Base-by-base conservation (phyloP, 2,888 invertebrate genomes). In the Aspidiotus rigidus region DNA sequence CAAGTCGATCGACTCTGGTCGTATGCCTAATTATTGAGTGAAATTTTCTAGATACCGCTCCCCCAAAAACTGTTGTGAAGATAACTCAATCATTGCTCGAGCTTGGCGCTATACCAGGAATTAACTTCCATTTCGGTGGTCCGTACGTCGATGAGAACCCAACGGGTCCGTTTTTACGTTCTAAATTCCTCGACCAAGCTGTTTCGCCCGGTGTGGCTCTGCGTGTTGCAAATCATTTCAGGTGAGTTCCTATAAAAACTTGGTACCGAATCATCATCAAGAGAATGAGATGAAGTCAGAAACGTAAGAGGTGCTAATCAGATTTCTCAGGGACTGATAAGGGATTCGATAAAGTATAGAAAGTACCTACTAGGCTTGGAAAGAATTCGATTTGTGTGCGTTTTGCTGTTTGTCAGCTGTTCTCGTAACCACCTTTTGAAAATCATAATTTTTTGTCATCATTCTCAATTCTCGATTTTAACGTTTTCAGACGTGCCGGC, bases 21-120 rank as follows among this genome's bases (percentile, higher is more conserved):
- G n/a, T n/a, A n/a, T 17, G 28, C 11, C 55, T 67, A 53, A 57
- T 53, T 44, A 49, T 40, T 60, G 11, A n/a, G 1, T 72, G 62
- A 64, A 71, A 71, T 44, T 73, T 80, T 79, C 72, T 78, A 92
- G 92, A 89, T 80, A 87, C 88, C 53, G 86, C 91, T 15, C 93
- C 94, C n/a, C 87, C 93, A 10, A 90, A 89, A 77, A 82, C 81
- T 73, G 80, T 86, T 71, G 79, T 94, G 57, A 80, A 84, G 57
- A 79, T 82, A 8, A 79, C 82, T 69, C 81, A 81, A 73, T 83
- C 84, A n/a, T 79, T 92, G 64, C 76, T 88, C 10, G 87, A 91
- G 76, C 82, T 85, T 10, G 84, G 85, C 74, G 87, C 88, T 76
- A 88, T 92, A 7, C 92, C 92, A 73, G 89, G 88, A 16, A 82